These are phyloP conservation scores for Chascanopsetta lugubris DNA, from an alignment of 2,113 vertebrate genomes.

Conservation along the genomic window DNA sequence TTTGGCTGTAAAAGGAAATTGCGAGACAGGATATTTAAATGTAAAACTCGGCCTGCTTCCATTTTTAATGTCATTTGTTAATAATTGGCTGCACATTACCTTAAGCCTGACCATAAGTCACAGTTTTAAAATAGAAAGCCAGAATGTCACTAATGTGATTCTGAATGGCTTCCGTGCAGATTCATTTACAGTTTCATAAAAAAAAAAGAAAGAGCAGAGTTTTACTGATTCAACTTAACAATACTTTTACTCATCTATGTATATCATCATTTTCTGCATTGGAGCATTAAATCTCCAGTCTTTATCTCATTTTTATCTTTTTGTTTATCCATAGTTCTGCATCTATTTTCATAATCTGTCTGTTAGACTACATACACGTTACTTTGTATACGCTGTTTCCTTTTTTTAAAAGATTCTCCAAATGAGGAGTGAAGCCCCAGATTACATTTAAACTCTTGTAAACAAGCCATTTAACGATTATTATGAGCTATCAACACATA, in stretches of 20 bases:
- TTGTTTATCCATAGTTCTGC: no score
- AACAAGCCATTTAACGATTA: not conserved
- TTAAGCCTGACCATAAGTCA: constrained; percentile 2
- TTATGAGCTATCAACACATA: constrained; percentile 2
- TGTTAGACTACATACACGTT: no score
- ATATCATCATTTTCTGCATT: no score
- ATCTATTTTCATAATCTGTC: no score
- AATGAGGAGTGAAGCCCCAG: no score
- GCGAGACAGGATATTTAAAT: constrained; percentile 21
- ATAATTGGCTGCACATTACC: constrained; percentile 17
- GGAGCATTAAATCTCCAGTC: no score
- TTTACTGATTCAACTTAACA: not conserved
- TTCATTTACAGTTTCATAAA: not conserved
- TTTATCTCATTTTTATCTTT: no score
- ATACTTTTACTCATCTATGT: no score
- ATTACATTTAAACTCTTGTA: no score
- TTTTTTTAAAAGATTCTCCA: no score
- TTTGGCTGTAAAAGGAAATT: constrained; percentile 23
- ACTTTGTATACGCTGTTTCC: no score
- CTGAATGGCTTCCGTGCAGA: not conserved
- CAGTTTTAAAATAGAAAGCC: constrained; percentile 17
- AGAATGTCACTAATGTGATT: constrained; percentile 13
- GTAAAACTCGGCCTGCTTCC: constrained; percentile 9
- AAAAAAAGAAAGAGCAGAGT: not conserved
- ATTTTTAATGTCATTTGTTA: constrained; percentile 34